Base-by-base conservation (phyloP, 2,113 vertebrate species). In the Noturus placidus region DNA sequence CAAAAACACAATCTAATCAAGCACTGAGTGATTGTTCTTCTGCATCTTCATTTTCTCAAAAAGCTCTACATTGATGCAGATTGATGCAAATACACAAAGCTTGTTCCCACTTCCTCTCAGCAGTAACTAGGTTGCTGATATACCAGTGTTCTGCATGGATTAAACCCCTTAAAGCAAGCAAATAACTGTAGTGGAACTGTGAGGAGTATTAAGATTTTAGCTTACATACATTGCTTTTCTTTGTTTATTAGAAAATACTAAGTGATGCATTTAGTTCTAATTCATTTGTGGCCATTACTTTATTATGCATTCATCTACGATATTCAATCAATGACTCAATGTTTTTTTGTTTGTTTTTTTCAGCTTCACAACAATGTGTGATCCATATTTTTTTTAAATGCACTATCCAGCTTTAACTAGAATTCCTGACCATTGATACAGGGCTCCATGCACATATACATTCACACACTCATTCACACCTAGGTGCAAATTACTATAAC, bases 1-100 rank as follows among this genome's bases (percentile, higher is more conserved):
- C 79, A 25, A 25, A 35, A 42, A 38, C 54, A 61, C 33, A 61
- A 42, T 61, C 57, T 82, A 82, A 82, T 82, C 79, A 59, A 82
- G 33, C 57, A 61, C 79, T 15, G 56, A 82, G 33, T 42, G 22
- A 27, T 35, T 42, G 79, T 61, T 81, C 30, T 59, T 35, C n/a
- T 35, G 79, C 56, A 38, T 57, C 52, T 81, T 79, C 77, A 77
- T 42, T 77, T 77, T 80, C 77, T 56, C 52, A 17, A 22, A 80
- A 80, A 81, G 79, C 79, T 80, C n/a, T 20, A 57, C 19, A 3
- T 5, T 59, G 20, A 57, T 80, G 30, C 30, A 57, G 76, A 80
- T 57, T 57, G 78, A 81, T 81, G 79, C 79, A 59, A 81, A 81
- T 81, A 38, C 79, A 59, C 54, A 22, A 30, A 81, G 54, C 76